phyloP scores from a whole-genome alignment of 2,797 vertebrate genomes.

The Dallia pectoralis region DNA sequence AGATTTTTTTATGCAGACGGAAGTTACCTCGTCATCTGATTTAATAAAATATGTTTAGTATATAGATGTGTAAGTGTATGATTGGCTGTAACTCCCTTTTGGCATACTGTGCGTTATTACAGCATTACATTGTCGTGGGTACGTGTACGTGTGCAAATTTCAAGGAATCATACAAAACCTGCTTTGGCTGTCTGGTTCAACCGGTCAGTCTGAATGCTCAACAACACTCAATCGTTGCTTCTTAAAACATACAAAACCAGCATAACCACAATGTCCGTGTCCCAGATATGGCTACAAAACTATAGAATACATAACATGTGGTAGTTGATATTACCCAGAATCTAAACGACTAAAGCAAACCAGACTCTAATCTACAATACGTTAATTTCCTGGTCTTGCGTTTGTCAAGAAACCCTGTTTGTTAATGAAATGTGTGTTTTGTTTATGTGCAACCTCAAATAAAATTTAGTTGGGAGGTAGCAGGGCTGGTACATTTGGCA shows the following conservation, averaged over 20 bases:
- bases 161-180: too few species aligned
- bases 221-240: not conserved
- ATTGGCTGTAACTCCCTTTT: not conserved
- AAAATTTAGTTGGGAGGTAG: too few species aligned
- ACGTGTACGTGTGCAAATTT: not conserved
- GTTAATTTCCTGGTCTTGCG: too few species aligned
- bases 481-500: too few species aligned
- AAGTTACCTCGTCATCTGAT: not conserved
- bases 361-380: not conserved
- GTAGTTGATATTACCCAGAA: not conserved
- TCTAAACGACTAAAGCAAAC: not conserved
- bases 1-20: not conserved
- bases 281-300: not conserved
- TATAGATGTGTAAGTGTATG: not conserved
- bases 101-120: not conserved
- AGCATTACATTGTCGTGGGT: not conserved
- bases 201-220: constrained; percentile 17
- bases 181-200: not conserved
- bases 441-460: not conserved
- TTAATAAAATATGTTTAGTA: not conserved
- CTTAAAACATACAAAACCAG: too few species aligned
- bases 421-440: not conserved
- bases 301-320: not conserved
- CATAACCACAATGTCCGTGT: not conserved
- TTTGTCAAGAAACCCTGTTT: too few species aligned